A percentile compares a stretch with the other conserved stretches of the same genome.
Evolutionary conservation across 2,888 invertebrate species (phyloP).

Genomic region (Drosophila monieri): DNA sequence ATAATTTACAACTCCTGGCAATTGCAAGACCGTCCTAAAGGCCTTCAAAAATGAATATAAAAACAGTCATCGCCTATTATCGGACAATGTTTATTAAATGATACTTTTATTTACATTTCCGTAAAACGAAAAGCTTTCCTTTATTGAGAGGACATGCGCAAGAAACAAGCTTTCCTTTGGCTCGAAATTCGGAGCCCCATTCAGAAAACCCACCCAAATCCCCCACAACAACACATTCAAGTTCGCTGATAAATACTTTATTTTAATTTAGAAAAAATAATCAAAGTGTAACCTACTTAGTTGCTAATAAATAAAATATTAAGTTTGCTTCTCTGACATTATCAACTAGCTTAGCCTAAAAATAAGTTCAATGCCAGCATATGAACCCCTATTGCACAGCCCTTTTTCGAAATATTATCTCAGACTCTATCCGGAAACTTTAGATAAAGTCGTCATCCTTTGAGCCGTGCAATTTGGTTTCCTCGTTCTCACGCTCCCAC

Average conservation of each 20-base stretch:
- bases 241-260: neutral
- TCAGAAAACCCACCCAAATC: conserved; percentile 1
- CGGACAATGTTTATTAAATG: neutral
- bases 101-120: neutral
- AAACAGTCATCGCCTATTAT: neutral
- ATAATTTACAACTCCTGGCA: too few relatives aligned
- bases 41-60: too few relatives aligned
- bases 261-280: conserved; percentile 22
- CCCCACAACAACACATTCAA: neutral
- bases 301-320: conserved; percentile 10
- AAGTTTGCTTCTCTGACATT: conserved; percentile 14
- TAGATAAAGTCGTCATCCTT: conserved; percentile 62
- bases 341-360: conserved; percentile 16
- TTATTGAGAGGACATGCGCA: conserved; percentile 23
- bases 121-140: conserved; percentile 7
- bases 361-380: conserved; percentile 66
- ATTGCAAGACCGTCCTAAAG: too few relatives aligned
- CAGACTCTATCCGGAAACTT: conserved; percentile 5
- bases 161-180: conserved; percentile 8
- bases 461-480: conserved; percentile 64
- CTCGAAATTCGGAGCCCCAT: neutral
- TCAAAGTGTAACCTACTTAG: neutral
- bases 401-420: neutral
- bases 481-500: conserved; percentile 69
- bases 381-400: conserved; percentile 61